Base-by-base conservation (phyloP, 2,797 vertebrate species). In the Dallia pectoralis region DNA sequence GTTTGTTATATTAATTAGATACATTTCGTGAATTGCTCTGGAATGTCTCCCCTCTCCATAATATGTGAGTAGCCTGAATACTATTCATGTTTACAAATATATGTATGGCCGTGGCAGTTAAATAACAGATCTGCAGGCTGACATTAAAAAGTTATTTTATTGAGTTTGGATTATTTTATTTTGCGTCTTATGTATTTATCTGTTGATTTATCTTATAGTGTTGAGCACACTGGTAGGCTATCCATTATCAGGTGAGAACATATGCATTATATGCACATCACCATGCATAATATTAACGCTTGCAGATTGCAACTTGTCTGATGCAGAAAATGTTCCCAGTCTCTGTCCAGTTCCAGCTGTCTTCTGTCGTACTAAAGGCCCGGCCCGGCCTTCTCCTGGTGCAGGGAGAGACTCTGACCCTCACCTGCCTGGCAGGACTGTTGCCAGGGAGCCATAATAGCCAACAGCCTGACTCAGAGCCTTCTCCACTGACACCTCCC, bases 401-500 rank as follows among this genome's bases (percentile, higher is more conserved):
- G 30, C 27, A 73, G 66, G 70, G 29, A 7, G 68, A 75, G 51
- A 48, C 47, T 30, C 62, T 76, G 18, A 63, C 22, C 51, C 68
- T 70, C 11, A 70, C 73, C 12, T 75, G 73, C 62, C 40, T 48
- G 27, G 53, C 62, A 22, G 44, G 25, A 33, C 18, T 19, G 25
- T 56, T 73, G n/a, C 25, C 27, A 67, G 33, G 19, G 25, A 61
- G 74, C 36, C 22, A 51, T n/a, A 69, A 22, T 29, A 56, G 74
- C 53, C 11, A 44, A 11, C 9, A 44, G 40, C 40, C 40, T 27
- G 22, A n/a, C 40, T 44, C 40, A 11, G 36, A 40, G 69, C 62
- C 69, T 53, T 44, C 78, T 11, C 18, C 32, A 33, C 19, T 61
- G 19, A 33, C 36, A 27, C 36, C 30, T 15, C 15, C 36, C 15